phyloP scores from a whole-genome alignment of 2,888 invertebrate genomes.

The Drosophila acutilabella region DNA sequence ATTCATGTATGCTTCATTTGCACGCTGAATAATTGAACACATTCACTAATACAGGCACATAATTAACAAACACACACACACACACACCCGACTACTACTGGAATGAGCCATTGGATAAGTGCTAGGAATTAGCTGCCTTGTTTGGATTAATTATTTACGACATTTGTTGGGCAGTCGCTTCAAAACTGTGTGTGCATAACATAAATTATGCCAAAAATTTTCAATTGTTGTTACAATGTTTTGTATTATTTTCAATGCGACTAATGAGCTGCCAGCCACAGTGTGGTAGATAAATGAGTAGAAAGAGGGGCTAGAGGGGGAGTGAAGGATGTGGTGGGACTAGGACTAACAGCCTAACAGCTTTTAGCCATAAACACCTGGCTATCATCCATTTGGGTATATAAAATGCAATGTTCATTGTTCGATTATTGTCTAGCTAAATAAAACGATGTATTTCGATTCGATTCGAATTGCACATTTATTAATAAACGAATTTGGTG shows the following conservation, averaged over 20 bases:
- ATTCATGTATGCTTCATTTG: conserved; percentile 64
- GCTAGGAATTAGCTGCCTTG: conserved; percentile 66
- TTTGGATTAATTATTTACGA: conserved; percentile 65
- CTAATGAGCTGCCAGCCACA: conserved; percentile 56
- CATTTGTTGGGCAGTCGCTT: conserved; percentile 50
- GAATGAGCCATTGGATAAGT: conserved; percentile 23
- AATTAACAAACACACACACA: neutral
- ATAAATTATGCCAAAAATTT: conserved; percentile 71
- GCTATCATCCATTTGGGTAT: conserved; percentile 18
- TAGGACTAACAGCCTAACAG: conserved; percentile 21
- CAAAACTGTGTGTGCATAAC: conserved; percentile 57
- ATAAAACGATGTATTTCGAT: conserved; percentile 11
- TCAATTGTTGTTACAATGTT: conserved; percentile 54
- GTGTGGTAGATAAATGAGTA: neutral
- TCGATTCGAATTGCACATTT: conserved; percentile 45
- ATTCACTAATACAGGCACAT: neutral
- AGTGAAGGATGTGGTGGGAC: neutral
- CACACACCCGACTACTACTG: neutral
- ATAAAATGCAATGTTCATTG: conserved; percentile 35
- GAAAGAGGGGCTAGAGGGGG: too few relatives aligned
- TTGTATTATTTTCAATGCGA: conserved; percentile 70
- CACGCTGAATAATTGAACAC: conserved; percentile 70
- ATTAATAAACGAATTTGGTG: conserved; percentile 72
- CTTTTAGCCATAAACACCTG: conserved; percentile 44
- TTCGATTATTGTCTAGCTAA: conserved; percentile 34